phyloP scores from a whole-genome alignment of 2,888 invertebrate species.

The Isoperla grammatica region DNA sequence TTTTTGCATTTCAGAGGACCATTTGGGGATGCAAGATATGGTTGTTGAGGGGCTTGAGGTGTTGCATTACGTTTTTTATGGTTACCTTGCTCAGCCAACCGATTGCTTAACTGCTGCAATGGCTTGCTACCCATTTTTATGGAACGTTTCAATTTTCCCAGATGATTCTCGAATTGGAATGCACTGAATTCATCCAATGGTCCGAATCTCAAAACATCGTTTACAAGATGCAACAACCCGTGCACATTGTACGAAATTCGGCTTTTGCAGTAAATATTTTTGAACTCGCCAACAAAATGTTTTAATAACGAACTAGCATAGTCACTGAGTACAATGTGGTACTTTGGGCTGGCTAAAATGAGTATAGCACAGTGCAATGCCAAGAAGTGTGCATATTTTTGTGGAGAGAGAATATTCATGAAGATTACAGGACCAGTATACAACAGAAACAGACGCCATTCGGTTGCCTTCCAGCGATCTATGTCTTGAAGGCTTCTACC shows the following conservation, averaged over 20 bases:
- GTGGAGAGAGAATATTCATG: conserved; percentile 26
- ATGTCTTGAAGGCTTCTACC: conserved; percentile 30
- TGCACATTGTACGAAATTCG: conserved; percentile 40
- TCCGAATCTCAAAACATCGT: conserved; percentile 38
- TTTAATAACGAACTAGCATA: conserved; percentile 31
- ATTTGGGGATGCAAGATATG: background rate
- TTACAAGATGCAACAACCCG: conserved; percentile 38
- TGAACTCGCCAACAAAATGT: conserved; percentile 35
- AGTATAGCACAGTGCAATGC: conserved; percentile 31
- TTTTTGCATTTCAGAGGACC: background rate
- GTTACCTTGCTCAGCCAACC: background rate
- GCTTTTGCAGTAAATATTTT: conserved; percentile 37
- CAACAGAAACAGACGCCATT: conserved; percentile 34
- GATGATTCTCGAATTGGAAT: conserved; percentile 40
- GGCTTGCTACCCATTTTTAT: conserved; percentile 25
- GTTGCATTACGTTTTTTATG: background rate
- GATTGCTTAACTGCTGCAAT: background rate
- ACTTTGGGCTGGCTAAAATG: conserved; percentile 29
- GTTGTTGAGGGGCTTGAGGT: background rate
- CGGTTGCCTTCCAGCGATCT: conserved; percentile 34
- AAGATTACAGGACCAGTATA: conserved; percentile 35
- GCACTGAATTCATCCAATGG: conserved; percentile 36
- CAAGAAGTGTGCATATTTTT: conserved; percentile 33
- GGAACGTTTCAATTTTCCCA: conserved; percentile 33
- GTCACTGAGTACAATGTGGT: conserved; percentile 11